Evolutionary conservation across 1,140 invertebrate genomes (phyloP).

Genomic region (Bombus vancouverensis): DNA sequence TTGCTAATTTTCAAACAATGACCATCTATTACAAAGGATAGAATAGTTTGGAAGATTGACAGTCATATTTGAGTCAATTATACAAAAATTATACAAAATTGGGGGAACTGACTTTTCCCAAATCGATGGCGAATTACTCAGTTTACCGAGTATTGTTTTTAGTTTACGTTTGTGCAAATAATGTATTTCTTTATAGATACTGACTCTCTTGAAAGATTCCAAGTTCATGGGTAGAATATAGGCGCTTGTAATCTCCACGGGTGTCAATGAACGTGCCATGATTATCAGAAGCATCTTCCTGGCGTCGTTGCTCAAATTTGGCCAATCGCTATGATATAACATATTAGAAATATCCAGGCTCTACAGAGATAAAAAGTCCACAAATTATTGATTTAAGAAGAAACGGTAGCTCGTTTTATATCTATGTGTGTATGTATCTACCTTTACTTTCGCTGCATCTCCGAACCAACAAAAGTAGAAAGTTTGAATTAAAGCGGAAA

Average conservation of each 20-base stretch:
- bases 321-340: slow-evolving; percentile 47
- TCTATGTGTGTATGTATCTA: slow-evolving; percentile 9
- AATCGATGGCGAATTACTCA: too few species aligned
- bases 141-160: too few species aligned
- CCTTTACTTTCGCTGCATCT: slow-evolving; percentile 53
- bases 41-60: too few species aligned
- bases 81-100: too few species aligned
- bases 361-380: neutral
- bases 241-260: slow-evolving; percentile 32
- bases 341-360: slow-evolving; percentile 4
- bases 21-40: too few species aligned
- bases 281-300: slow-evolving; percentile 29
- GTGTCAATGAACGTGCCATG: slow-evolving; percentile 44
- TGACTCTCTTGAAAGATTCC: slow-evolving; percentile 46
- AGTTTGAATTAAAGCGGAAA: slow-evolving; percentile 56
- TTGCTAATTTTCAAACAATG: too few species aligned
- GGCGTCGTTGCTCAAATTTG: neutral
- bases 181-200: neutral
- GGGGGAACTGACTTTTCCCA: too few species aligned
- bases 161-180: too few species aligned
- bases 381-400: neutral
- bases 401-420: too few species aligned
- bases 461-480: slow-evolving; percentile 69
- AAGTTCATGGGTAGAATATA: slow-evolving; percentile 41
- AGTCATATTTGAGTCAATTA: too few species aligned